Evolutionary conservation across 1,140 invertebrate species (phyloP), one percentile per base, ranked within the genome.

Genomic region (Drosophila kanapiae): DNA sequence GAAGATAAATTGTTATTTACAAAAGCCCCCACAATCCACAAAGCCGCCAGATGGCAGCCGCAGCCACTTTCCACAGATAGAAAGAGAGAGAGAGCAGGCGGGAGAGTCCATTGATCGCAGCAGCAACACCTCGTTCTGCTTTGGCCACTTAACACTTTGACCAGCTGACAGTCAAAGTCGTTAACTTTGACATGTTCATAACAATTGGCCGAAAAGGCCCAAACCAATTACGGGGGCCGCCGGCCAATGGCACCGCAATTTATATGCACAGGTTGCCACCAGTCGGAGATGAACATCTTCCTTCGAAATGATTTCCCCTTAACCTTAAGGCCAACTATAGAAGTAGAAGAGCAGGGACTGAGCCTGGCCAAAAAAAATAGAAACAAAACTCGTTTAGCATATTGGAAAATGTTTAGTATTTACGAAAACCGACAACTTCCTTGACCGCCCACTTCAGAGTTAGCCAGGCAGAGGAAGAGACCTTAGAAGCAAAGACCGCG

Each of bases 151-250:
- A 90, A 76, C 84, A 79, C 86, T 85, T 81, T 85, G 81, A 72
- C 81, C 75, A 67, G 81, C 85, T 88, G 85, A 88, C 85, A 90
- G 85, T 72, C 59, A 33, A 23, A 82, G 76, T 90, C 75, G 82
- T 90, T 88, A 81, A 81, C 85, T 88, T 88, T 88, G 85, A 88
- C 86, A 88, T 88, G 85, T 88, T 88, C 85, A 88, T 88, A 88
- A 88, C 81, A 85, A 90, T 88, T 90, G 80, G 69, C 60, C 84
- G 65, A 80, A 80, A 83, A 82, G 75, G 58, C 18, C 49, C 62
- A 18, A 51, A 74, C 81, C 84, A 88, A 88, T 88, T 90, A 88
- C 78, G 42, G 54, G 43, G 43, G 79, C 79, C 79, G 42, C 70
- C 35, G 53, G 53, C 53, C 53, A 56, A 56, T 75, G 77, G 84